Conservation (phyloP, 2,888 invertebrate species). For the Odontocolon sp. region DNA sequence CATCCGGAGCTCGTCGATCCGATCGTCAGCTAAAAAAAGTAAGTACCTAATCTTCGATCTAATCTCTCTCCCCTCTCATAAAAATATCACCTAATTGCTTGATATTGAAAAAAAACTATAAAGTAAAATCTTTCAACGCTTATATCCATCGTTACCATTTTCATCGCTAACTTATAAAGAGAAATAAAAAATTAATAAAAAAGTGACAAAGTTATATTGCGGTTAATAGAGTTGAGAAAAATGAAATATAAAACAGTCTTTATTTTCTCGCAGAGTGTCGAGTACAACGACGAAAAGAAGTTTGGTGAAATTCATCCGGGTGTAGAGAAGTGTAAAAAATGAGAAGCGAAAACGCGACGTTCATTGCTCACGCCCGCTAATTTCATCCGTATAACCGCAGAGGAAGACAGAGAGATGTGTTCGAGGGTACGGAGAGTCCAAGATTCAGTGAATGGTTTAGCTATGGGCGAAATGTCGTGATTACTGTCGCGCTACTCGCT, state of each 20-base stretch:
- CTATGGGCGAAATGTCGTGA: neutral
- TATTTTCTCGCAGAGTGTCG: neutral
- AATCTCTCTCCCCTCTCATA: too few relatives aligned
- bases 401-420: neutral
- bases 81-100: neutral
- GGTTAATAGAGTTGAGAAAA: neutral
- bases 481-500: neutral
- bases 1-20: conserved; percentile 43
- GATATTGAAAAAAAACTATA: neutral
- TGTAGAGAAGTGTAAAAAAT: conserved; percentile 20
- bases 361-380: conserved; percentile 51
- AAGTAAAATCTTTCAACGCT: too few relatives aligned
- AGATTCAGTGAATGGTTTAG: neutral
- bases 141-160: too few relatives aligned
- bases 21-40: conserved; percentile 49
- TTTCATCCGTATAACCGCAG: conserved; percentile 44
- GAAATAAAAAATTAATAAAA: neutral
- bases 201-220: neutral
- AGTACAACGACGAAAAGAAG: neutral
- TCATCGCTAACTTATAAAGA: too few relatives aligned
- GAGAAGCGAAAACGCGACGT: conserved; percentile 18
- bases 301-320: conserved; percentile 31
- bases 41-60: conserved; percentile 9
- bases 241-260: neutral
- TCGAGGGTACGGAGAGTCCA: neutral